A percentile compares a stretch with the other conserved stretches of the same genome.
phyloP scores from a whole-genome alignment of 1,140 invertebrate species.

The Lysiphlebus fabarum region DNA sequence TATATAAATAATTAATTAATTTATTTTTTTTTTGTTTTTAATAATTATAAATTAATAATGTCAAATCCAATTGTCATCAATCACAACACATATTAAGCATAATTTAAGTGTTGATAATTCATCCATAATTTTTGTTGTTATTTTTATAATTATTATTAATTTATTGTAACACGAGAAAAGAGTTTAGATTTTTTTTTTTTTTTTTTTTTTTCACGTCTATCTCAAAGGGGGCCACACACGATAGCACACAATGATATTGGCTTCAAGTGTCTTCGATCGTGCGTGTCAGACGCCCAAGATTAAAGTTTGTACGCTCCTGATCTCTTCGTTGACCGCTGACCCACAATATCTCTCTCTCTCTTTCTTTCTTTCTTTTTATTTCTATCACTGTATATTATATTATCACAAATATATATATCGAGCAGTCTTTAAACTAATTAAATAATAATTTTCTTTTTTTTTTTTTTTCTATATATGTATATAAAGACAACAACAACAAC shows the following conservation, averaged over 20 bases:
- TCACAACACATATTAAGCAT: background rate
- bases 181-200: too few relatives aligned
- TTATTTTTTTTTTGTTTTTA: too few relatives aligned
- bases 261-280: background rate
- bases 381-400: background rate
- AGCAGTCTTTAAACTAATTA: too few relatives aligned
- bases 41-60: background rate
- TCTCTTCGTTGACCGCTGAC: conserved; percentile 26
- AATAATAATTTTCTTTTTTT: too few relatives aligned
- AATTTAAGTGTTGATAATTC: background rate
- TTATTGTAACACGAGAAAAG: background rate
- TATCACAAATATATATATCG: too few relatives aligned
- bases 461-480: too few relatives aligned
- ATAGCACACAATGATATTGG: too few relatives aligned
- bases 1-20: too few relatives aligned
- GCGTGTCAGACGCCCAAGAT: background rate
- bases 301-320: conserved; percentile 20
- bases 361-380: background rate
- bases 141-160: background rate
- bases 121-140: background rate
- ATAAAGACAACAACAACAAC: too few relatives aligned
- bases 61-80: conserved; percentile 15
- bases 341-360: conserved; percentile 23
- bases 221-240: too few relatives aligned
- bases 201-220: too few relatives aligned